Conservation (phyloP, 2,113 vertebrate species). For the Leptodactylus fuscus region DNA sequence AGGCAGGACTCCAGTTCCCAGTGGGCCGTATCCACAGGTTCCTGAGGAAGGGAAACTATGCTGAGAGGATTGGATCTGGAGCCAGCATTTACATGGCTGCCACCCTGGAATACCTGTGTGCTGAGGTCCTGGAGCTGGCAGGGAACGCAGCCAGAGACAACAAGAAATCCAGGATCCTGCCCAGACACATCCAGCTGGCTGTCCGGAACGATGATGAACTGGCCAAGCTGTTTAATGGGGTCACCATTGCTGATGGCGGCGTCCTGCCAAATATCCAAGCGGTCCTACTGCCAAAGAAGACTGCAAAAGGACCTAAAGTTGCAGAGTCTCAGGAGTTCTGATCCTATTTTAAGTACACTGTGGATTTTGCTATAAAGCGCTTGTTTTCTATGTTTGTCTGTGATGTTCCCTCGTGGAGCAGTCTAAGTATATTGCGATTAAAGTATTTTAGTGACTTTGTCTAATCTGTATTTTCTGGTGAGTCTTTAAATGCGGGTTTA, state of each 20-base stretch:
- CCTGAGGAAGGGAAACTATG: slow-evolving; percentile 71
- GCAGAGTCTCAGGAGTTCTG: slow-evolving; percentile 48
- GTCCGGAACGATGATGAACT: slow-evolving; percentile 80
- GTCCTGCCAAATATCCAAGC: slow-evolving; percentile 76
- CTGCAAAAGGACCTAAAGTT: slow-evolving; percentile 20
- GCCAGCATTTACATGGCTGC: slow-evolving; percentile 76
- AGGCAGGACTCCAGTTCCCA: slow-evolving; percentile 77
- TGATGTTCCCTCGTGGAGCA: neutral
- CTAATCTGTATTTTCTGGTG: too few relatives aligned
- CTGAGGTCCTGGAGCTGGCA: slow-evolving; percentile 79
- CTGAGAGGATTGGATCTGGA: slow-evolving; percentile 63
- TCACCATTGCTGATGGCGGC: slow-evolving; percentile 75
- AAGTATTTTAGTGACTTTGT: neutral
- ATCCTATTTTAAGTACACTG: neutral
- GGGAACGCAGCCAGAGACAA: slow-evolving; percentile 75
- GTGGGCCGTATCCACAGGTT: slow-evolving; percentile 73
- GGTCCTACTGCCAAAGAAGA: slow-evolving; percentile 73
- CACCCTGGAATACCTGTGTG: slow-evolving; percentile 77
- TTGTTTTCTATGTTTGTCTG: too few relatives aligned
- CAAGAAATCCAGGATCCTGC: slow-evolving; percentile 72
- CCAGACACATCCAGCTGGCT: slow-evolving; percentile 78
- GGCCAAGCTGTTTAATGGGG: slow-evolving; percentile 69
- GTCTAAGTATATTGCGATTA: neutral
- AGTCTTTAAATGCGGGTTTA: too few relatives aligned
- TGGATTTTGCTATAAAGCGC: neutral